Base-by-base conservation (phyloP, 1,140 invertebrate genomes). In the Drepana arcuata region DNA sequence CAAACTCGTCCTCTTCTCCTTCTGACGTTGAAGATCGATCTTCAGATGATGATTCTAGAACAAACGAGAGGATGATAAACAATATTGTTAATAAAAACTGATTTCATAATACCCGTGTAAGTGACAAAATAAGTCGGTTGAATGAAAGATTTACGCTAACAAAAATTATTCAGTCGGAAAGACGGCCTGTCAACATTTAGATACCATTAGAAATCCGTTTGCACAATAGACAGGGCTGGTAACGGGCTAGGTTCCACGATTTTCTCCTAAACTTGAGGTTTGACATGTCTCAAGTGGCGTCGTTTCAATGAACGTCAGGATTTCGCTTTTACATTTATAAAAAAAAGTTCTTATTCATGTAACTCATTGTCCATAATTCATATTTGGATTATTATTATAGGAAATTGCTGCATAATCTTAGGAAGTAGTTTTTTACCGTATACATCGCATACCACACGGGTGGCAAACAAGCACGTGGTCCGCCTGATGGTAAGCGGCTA, bases 1-100 rank as follows among this genome's bases (percentile, higher is more conserved):
- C 79, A 44, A 83, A 79, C 34, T 79, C 79, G 60, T 80, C 75
- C 44, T 79, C 78, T 56, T 80, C 73, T 34, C 55, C 70, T 39
- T 78, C 75, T 35, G 69, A 67, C 29, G 78, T 70, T 29, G 78
- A 67, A 3, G 78, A 74, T 39, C 64, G 60, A 43, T 77, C 73
- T 36, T 78, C 78, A 16, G 73, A 74, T 35, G 73, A 77, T 45
- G 77, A 67, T 69, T 82, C 78, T 82, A 40, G 11, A 79, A 79
- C 55, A 72, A 75, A 37, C 31, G 3, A 52, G 31, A 11, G 15
- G 21, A 37, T 11, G 10, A 21, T 21, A 5, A 21, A 21, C 9
- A 21, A 21, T 21, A 5, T 21, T 21, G 4, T 9, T 21, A 21
- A 4, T 21, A 4, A 21, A 4, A 21, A 21, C 4, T 4, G 18